These are phyloP conservation scores for Nasalis larvatus DNA, from an alignment of 2,113 vertebrate genomes.

Conservation along the genomic window DNA sequence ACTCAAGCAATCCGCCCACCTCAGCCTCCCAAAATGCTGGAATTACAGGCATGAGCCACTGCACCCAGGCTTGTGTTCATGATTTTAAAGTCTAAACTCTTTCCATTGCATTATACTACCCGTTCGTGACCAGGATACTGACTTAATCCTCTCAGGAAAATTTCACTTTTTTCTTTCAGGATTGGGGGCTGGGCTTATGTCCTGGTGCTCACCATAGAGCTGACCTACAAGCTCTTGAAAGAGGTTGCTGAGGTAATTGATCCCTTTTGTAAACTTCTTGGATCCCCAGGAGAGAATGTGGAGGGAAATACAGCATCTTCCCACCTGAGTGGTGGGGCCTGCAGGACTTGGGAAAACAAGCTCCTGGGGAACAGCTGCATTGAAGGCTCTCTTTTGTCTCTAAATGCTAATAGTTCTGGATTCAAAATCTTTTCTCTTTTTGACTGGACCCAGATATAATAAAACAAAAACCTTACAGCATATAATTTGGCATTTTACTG, in stretches of 20 bases:
- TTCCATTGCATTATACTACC: neutral
- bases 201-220: neutral
- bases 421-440: conserved; percentile 77
- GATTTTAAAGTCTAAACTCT: neutral
- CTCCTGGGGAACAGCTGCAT: neutral
- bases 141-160: neutral
- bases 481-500: conserved; percentile 80
- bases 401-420: conserved; percentile 76
- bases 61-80: too few relatives aligned
- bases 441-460: conserved; percentile 77
- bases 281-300: neutral
- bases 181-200: neutral
- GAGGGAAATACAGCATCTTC: neutral
- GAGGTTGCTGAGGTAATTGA: neutral
- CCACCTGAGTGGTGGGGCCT: neutral
- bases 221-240: neutral
- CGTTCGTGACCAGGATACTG: neutral
- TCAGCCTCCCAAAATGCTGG: too few relatives aligned
- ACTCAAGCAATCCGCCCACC: too few relatives aligned
- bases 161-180: neutral
- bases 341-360: neutral
- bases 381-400: conserved; percentile 73
- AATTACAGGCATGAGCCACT: too few relatives aligned
- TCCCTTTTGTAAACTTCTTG: neutral
- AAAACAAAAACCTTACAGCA: conserved; percentile 79